Evolutionary conservation across 2,113 vertebrate genomes (phyloP).

Genomic region (Phyllopteryx taeniolatus): DNA sequence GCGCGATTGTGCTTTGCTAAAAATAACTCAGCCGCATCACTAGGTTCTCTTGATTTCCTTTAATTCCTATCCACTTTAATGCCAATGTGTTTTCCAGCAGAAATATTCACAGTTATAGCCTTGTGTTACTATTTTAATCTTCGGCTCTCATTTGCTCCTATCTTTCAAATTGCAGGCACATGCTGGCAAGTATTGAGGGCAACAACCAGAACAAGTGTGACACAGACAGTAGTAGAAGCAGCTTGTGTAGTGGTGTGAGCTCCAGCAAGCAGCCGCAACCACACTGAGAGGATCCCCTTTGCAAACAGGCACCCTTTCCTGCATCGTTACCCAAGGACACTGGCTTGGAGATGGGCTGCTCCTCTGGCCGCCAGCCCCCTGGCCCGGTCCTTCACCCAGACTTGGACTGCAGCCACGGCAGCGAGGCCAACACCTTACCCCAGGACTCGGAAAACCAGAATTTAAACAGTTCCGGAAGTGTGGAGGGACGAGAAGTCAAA

Average conservation of each 20-base stretch:
- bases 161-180: slow-evolving; percentile 46
- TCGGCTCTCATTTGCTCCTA: slow-evolving; percentile 15
- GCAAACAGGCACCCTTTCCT: slow-evolving; percentile 10
- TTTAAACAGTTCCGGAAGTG: slow-evolving; percentile 58
- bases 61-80: neutral
- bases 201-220: slow-evolving; percentile 30
- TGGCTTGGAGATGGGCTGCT: slow-evolving; percentile 70
- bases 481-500: slow-evolving; percentile 45
- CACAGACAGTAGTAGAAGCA: slow-evolving; percentile 26
- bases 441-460: slow-evolving; percentile 68
- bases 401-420: slow-evolving; percentile 57
- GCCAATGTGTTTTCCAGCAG: slow-evolving; percentile 4
- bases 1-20: neutral
- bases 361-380: slow-evolving; percentile 69
- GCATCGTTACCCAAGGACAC: slow-evolving; percentile 15
- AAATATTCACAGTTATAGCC: slow-evolving; percentile 4
- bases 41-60: neutral
- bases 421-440: slow-evolving; percentile 60
- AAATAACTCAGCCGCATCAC: neutral
- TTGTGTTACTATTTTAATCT: slow-evolving; percentile 17
- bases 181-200: slow-evolving; percentile 39
- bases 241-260: slow-evolving; percentile 22
- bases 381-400: slow-evolving; percentile 60
- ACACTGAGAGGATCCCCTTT: slow-evolving; percentile 6
- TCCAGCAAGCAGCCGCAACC: slow-evolving; percentile 1